These are phyloP conservation scores for Hypomesus transpacificus DNA, from an alignment of 2,113 vertebrate species.

Conservation along the genomic window DNA sequence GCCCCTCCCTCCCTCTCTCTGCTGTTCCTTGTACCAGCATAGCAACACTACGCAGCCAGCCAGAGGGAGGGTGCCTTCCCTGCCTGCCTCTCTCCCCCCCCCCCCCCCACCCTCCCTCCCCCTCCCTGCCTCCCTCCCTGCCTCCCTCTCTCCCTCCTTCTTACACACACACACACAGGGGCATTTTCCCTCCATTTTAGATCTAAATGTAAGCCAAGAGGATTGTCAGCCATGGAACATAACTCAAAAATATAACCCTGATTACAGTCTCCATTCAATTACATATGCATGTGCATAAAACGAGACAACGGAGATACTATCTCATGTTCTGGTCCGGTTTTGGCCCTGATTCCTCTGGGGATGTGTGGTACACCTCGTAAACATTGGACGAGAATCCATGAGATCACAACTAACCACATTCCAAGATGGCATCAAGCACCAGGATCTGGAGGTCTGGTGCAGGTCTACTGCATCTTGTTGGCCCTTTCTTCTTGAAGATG, in stretches of 20 bases:
- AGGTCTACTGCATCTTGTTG: too few relatives aligned
- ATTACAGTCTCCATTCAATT: too few relatives aligned
- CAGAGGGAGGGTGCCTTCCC: conserved; percentile 48
- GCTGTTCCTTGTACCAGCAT: conserved; percentile 59
- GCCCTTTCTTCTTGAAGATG: too few relatives aligned
- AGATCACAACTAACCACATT: too few relatives aligned
- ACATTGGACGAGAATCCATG: too few relatives aligned
- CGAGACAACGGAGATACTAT: too few relatives aligned
- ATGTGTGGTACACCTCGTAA: too few relatives aligned
- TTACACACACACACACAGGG: conserved; percentile 36
- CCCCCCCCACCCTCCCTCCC: neutral
- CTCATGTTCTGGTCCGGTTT: too few relatives aligned
- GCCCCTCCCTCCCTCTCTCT: conserved; percentile 28
- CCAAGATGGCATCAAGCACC: too few relatives aligned
- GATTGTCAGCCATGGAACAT: conserved; percentile 34
- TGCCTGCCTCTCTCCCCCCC: conserved; percentile 13
- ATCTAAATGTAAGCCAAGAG: conserved; percentile 40
- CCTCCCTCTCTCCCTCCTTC: conserved; percentile 36
- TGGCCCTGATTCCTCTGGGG: too few relatives aligned
- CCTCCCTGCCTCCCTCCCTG: conserved; percentile 3
- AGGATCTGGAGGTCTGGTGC: too few relatives aligned
- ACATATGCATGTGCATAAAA: too few relatives aligned
- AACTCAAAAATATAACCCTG: conserved; percentile 8
- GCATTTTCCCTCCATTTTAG: conserved; percentile 69
- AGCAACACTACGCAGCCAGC: conserved; percentile 64